phyloP scores from a whole-genome alignment of 2,888 invertebrate species.

The Drosophila eohydei region DNA sequence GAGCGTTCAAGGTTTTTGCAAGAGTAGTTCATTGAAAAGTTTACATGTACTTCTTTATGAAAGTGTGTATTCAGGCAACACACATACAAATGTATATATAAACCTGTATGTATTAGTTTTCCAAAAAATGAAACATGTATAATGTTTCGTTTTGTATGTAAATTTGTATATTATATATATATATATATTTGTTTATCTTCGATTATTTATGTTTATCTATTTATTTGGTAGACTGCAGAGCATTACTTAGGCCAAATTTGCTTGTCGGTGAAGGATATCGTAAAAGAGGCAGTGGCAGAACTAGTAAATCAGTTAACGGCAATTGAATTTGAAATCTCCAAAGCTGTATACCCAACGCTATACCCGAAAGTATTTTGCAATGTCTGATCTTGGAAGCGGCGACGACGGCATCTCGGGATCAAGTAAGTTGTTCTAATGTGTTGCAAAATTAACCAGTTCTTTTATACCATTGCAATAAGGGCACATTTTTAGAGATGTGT shows the following conservation, averaged over 20 bases:
- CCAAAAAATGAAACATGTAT: not conserved
- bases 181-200: not conserved
- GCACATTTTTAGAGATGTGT: not conserved
- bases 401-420: constrained; percentile 92
- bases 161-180: not conserved
- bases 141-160: not conserved
- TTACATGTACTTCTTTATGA: constrained; percentile 7
- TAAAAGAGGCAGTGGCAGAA: not conserved
- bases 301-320: constrained; percentile 9
- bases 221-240: constrained; percentile 29
- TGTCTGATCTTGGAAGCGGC: constrained; percentile 93
- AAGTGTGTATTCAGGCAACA: not conserved
- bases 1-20: constrained; percentile 58
- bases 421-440: constrained; percentile 87
- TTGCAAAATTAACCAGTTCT: not conserved
- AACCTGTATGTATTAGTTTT: not conserved
- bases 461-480: not conserved
- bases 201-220: not conserved
- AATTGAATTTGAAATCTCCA: not conserved
- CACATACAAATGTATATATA: not conserved
- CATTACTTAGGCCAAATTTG: constrained; percentile 34
- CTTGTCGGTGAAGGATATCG: constrained; percentile 18
- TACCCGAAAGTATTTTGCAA: constrained; percentile 74
- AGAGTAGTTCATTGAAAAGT: constrained; percentile 40
- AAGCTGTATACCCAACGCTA: not conserved